Evolutionary conservation across 2,888 invertebrate genomes (phyloP).

Genomic region (Cyclophora punctaria): DNA sequence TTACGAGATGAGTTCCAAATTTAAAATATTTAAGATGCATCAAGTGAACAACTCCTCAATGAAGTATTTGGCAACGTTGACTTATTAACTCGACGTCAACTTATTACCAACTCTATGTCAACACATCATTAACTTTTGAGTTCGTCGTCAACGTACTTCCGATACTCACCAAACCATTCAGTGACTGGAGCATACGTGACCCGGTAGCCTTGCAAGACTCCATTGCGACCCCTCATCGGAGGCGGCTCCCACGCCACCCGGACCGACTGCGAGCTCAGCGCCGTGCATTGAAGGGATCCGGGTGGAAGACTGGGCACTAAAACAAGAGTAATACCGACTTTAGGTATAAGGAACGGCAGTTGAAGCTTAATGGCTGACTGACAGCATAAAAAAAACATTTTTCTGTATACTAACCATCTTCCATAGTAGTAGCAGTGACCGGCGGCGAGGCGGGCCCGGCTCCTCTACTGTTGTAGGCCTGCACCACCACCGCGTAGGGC

Average conservation of each 20-base stretch:
- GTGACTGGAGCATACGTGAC: constrained; percentile 86
- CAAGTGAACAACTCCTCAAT: too few relatives aligned
- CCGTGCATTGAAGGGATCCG: constrained; percentile 86
- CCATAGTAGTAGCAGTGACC: constrained; percentile 85
- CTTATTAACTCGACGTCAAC: too few relatives aligned
- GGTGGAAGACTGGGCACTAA: constrained; percentile 91
- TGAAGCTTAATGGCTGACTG: too few relatives aligned
- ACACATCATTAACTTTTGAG: too few relatives aligned
- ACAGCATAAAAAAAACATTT: too few relatives aligned
- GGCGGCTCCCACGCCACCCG: constrained; percentile 92
- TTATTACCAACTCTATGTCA: too few relatives aligned
- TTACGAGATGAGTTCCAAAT: too few relatives aligned
- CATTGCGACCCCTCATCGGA: constrained; percentile 86
- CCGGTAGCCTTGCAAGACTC: constrained; percentile 89
- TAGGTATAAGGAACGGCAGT: too few relatives aligned
- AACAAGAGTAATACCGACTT: constrained; percentile 12
- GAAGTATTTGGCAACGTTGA: too few relatives aligned
- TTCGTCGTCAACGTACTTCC: too few relatives aligned
- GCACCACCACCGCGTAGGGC: constrained; percentile 87
- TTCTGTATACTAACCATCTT: constrained; percentile 78
- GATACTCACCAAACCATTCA: constrained; percentile 83
- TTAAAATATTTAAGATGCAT: too few relatives aligned
- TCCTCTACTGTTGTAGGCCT: constrained; percentile 90
- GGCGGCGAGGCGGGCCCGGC: constrained; percentile 89
- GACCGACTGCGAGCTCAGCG: constrained; percentile 87